phyloP scores from a whole-genome alignment of 2,888 invertebrate species.

The Lepidonotus clava region DNA sequence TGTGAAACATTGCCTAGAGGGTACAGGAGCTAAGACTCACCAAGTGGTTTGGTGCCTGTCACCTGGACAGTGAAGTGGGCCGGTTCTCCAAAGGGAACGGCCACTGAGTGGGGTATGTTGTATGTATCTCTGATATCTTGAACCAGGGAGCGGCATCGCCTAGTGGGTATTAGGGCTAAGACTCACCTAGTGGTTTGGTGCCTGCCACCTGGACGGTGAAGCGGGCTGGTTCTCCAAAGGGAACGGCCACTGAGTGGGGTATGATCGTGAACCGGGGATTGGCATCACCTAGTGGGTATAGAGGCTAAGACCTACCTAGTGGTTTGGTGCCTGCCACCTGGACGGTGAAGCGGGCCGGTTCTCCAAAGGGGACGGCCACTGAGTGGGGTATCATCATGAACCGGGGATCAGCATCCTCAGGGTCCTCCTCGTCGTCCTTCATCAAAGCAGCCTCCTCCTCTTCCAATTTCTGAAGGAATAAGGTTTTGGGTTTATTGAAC shows the following conservation, averaged over 20 bases:
- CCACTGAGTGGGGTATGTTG: conserved; percentile 71
- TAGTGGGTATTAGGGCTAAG: not conserved
- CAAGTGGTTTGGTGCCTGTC: conserved; percentile 73
- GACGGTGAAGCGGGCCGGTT: conserved; percentile 73
- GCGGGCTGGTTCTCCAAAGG: conserved; percentile 75
- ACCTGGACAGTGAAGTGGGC: conserved; percentile 74
- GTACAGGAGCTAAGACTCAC: conserved; percentile 67
- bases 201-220: conserved; percentile 74
- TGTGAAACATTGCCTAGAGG: conserved; percentile 59
- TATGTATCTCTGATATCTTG: too few species aligned
- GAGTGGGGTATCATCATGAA: conserved; percentile 73
- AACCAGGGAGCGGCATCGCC: too few species aligned
- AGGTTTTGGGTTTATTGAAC: too few species aligned
- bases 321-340: conserved; percentile 74
- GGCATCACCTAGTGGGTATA: conserved; percentile 14
- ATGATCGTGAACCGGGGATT: conserved; percentile 68
- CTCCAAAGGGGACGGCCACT: conserved; percentile 73
- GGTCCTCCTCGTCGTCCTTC: conserved; percentile 30
- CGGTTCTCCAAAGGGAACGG: conserved; percentile 74
- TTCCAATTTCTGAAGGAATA: conserved; percentile 3
- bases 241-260: conserved; percentile 70
- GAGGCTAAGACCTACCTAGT: conserved; percentile 72
- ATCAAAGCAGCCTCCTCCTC: not conserved
- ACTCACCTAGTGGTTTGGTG: conserved; percentile 74
- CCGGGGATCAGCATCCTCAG: conserved; percentile 54